A percentile compares a stretch with the other conserved stretches of the same genome.
Conservation (phyloP, 2,888 invertebrate species). For the Drosophila robusta region DNA sequence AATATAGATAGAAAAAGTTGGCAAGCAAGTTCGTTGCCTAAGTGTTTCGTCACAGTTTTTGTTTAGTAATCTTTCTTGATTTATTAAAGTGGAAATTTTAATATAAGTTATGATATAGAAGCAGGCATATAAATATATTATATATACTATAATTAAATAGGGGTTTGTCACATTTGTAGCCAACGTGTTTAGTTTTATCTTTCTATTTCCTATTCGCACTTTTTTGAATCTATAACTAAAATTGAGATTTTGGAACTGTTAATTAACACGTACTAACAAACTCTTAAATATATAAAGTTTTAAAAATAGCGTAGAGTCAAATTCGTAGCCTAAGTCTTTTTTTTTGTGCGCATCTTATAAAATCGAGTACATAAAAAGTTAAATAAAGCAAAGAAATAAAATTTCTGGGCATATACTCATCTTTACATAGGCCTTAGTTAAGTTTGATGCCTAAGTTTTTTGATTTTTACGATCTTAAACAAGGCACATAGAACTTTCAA, state of each 20-base stretch:
- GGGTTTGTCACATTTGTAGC: too few species aligned
- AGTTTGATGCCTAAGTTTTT: conserved; percentile 23
- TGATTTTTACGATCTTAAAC: background rate
- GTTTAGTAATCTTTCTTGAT: background rate
- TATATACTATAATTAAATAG: too few species aligned
- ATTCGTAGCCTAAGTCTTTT: conserved; percentile 25
- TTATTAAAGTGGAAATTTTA: too few species aligned
- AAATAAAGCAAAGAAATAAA: background rate
- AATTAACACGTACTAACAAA: background rate
- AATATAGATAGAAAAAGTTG: background rate
- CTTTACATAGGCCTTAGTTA: background rate
- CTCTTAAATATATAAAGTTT: background rate
- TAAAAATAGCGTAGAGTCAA: conserved; percentile 2
- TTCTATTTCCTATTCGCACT: too few species aligned
- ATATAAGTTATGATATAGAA: too few species aligned
- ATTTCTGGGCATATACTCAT: background rate
- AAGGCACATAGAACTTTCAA: background rate
- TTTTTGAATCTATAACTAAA: too few species aligned
- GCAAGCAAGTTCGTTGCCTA: conserved; percentile 55
- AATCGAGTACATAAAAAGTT: background rate
- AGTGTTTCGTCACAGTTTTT: conserved; percentile 45
- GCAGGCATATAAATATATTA: too few species aligned
- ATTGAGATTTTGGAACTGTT: background rate
- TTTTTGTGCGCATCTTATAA: background rate
- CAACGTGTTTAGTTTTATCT: too few species aligned